Base-by-base conservation (phyloP, 2,113 vertebrate genomes). In the Ivindomyrus marchei region DNA sequence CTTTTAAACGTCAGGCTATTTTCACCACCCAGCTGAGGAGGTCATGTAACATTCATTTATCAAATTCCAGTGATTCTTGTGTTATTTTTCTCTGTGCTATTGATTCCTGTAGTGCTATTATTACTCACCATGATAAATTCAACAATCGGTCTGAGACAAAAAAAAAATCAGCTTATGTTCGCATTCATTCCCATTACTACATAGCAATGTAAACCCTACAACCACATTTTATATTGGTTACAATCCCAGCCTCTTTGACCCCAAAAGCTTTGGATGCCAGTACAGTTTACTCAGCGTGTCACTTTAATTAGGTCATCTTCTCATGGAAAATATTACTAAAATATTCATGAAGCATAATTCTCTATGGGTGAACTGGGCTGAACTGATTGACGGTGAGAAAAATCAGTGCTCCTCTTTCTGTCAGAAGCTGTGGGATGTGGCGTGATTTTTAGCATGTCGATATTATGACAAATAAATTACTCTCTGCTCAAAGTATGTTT, bases 271-370 rank as follows among this genome's bases (percentile, higher is more conserved):
- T 87, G 46, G n/a, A 87, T 31, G 85, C 9, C 50, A 53, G 50
- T 56, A 39, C 1, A 10, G 27, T 27, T 87, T 50, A 17, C 31
- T 56, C n/a, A 36, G 50, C 0, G 11, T 53, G 27, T 87, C 50
- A 56, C 11, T 87, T 87, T 87, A 87, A 87, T 87, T 87, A 53
- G 85, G 47, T 87, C n/a, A 56, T 87, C 50, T 53, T 36, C 50
- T 56, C 85, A 27, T 52, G 50, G 50, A 56, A 56, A 87, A 87
- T 27, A 39, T 11, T 39, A 50, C 52, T 86, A 50, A 86, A 86
- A 36, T 56, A 87, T 87, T 56, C 13, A 87, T 52, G 50, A 87
- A 87, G 31, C 19, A 42, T 87, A 36, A 87, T 31, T 56, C 2
- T 17, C 27, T 87, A 3, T 39, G 24, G 24, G 27, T 24, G 15